Base-by-base conservation (phyloP, 2,113 vertebrate genomes). In the Mirza zaza region DNA sequence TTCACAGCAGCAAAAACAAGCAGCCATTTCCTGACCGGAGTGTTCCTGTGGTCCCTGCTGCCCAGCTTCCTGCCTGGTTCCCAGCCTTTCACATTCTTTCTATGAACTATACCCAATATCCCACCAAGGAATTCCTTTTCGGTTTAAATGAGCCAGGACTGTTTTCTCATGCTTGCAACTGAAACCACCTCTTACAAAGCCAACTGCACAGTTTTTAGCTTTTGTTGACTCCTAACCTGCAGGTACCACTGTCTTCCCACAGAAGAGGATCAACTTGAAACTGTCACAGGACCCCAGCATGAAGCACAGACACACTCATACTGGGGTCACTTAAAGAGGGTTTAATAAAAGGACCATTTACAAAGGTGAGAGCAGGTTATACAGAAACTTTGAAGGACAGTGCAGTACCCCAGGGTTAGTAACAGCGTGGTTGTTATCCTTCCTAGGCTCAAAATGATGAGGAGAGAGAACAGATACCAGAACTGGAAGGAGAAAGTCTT, bases 11-110 rank as follows among this genome's bases (percentile, higher is more conserved):
- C 70, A 45, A 20, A 23, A 48, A 63, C 48, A 70, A 48, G 27
- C 32, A 76, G 61, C 57, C 45, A 8, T 0, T 0, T 73, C 81
- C 55, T 50, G 80, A n/a, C n/a, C 57, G 57, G 45, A 75, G 86
- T 21, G 29, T 50, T 15, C 25, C 67, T 21, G 6, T 2, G 15
- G 42, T 70, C 59, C 67, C 87, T 81, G n/a, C 39, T n/a, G n/a
- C 67, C 63, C 48, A 29, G 34, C 11, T 48, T 73, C 25, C 95
- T 65, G 17, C 36, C 59, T 57, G n/a, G 8, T 85, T 71, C 87
- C 57, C n/a, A 50, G 61, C 27, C 76, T 95, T 95, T 82, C 77
- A n/a, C 63, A 63, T 77, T 88, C 91, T 91, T 70, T 55, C 25
- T 57, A 7, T 23, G n/a, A 70, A n/a, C 57, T 63, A 39, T 63